These are phyloP conservation scores for Choloepus hoffmanni DNA, from an alignment of 2,113 vertebrate species.

Conservation along the genomic window DNA sequence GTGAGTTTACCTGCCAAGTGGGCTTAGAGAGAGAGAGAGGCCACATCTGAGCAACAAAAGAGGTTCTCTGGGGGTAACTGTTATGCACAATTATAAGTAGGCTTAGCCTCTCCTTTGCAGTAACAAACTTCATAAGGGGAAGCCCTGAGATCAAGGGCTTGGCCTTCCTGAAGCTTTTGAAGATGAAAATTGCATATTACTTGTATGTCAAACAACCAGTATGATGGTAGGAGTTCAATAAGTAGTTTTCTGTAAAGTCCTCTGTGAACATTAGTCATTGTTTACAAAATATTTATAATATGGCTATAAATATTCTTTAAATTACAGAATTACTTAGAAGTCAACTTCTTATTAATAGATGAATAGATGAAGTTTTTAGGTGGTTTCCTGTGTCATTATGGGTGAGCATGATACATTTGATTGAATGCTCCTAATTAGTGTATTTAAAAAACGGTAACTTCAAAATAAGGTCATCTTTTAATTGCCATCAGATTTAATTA, in stretches of 20 bases:
- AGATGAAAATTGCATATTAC: slow-evolving; percentile 6
- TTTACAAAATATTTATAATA: slow-evolving; percentile 31
- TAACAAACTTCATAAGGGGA: too few species aligned
- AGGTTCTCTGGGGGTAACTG: too few species aligned
- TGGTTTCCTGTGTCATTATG: neutral
- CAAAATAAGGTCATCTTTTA: slow-evolving; percentile 41
- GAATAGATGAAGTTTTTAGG: slow-evolving; percentile 13
- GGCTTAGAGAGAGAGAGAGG: too few species aligned
- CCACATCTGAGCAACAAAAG: too few species aligned
- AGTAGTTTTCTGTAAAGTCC: slow-evolving; percentile 9
- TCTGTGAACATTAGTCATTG: neutral
- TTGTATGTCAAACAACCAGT: neutral
- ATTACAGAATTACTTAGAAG: slow-evolving; percentile 28
- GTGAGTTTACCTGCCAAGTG: too few species aligned
- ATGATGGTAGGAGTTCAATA: neutral
- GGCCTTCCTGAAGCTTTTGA: neutral
- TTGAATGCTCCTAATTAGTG: slow-evolving; percentile 26
- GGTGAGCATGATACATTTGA: slow-evolving; percentile 3
- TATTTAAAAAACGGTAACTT: slow-evolving; percentile 47
- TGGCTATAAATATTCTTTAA: neutral
- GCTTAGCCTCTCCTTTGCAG: too few species aligned
- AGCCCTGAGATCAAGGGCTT: too few species aligned
- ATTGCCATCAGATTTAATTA: neutral
- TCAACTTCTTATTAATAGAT: neutral
- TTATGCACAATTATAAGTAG: too few species aligned